Conservation (phyloP, 37 sponge, comb jelly and placozoan species). For the Chondrilla cf. caribensis region DNA sequence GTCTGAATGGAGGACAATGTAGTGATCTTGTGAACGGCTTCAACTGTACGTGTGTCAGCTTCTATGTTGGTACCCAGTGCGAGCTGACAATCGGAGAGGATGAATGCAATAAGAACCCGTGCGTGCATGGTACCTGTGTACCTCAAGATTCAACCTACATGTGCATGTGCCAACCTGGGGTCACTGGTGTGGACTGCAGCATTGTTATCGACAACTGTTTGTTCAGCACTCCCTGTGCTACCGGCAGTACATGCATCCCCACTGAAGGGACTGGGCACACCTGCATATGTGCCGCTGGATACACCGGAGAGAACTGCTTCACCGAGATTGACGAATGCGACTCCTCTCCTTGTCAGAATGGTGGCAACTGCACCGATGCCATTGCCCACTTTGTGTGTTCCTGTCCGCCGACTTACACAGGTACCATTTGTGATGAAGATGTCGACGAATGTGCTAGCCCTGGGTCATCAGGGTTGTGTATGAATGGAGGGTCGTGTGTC, state of each 20-base stretch:
- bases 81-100: conserved; percentile 49
- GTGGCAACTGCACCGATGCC: conserved; percentile 39
- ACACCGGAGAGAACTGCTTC: conserved; percentile 11
- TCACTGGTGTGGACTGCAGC: conserved; percentile 22
- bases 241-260: conserved; percentile 1
- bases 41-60: conserved; percentile 24
- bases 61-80: conserved; percentile 43
- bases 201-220: conserved; percentile 39
- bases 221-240: not conserved
- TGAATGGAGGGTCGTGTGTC: conserved; percentile 36
- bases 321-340: conserved; percentile 26
- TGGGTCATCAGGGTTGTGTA: conserved; percentile 10
- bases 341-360: conserved; percentile 30
- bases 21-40: conserved; percentile 37
- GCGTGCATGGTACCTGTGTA: conserved; percentile 10
- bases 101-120: not conserved
- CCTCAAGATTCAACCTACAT: not conserved
- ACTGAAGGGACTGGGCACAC: conserved; percentile 6
- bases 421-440: conserved; percentile 24
- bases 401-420: conserved; percentile 51
- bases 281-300: conserved; percentile 33
- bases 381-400: conserved; percentile 28
- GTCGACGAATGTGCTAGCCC: conserved; percentile 26
- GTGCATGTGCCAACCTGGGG: conserved; percentile 27
- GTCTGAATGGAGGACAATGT: conserved; percentile 54